phyloP scores from a whole-genome alignment of 2,888 invertebrate species.

The Protonemura montana region DNA sequence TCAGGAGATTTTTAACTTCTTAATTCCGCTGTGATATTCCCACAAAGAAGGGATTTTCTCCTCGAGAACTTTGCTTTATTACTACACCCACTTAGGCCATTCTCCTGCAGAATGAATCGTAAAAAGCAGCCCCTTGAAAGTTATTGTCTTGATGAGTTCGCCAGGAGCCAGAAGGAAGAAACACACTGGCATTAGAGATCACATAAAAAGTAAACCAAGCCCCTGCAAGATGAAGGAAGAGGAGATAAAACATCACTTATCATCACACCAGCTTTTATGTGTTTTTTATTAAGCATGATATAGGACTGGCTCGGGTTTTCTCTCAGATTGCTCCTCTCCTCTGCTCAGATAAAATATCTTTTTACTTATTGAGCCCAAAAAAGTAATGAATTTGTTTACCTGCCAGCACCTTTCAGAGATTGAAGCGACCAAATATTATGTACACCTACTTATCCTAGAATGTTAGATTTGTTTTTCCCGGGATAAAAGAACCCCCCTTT shows the following conservation, averaged over 20 bases:
- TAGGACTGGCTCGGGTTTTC: background rate
- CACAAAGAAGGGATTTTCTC: background rate
- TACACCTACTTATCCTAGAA: background rate
- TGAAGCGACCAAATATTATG: background rate
- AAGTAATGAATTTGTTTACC: background rate
- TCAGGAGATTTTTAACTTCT: background rate
- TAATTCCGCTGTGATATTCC: background rate
- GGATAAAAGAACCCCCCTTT: background rate
- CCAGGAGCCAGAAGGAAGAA: background rate
- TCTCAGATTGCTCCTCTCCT: background rate
- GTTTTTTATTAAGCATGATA: background rate
- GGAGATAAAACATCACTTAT: slow-evolving; percentile 22
- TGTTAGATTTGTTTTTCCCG: background rate
- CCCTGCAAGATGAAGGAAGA: background rate
- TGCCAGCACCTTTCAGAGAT: background rate
- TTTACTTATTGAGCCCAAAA: background rate
- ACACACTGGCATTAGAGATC: background rate
- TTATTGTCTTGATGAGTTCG: background rate
- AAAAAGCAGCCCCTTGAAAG: background rate
- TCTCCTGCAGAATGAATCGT: background rate
- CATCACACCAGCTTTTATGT: slow-evolving; percentile 9
- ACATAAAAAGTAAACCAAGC: background rate
- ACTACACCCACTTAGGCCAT: background rate
- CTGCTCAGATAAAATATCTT: background rate
- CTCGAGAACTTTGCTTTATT: background rate